Base-by-base conservation (phyloP, 2,113 vertebrate genomes). In the Pterocles gutturalis region DNA sequence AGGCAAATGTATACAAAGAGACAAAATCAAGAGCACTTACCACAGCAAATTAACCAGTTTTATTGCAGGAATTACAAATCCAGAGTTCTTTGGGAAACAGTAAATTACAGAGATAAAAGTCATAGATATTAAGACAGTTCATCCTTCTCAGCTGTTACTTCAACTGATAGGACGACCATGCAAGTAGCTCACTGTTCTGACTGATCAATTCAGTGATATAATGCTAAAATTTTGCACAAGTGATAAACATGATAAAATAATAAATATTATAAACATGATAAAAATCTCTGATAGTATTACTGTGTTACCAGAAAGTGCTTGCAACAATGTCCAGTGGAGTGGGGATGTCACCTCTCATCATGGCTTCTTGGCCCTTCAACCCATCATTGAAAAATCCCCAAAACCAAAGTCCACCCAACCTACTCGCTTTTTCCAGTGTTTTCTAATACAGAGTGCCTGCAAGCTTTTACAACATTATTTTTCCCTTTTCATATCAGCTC, bases 401-500 rank as follows among this genome's bases (percentile, higher is more conserved):
- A 36, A 61, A 65, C 16, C 24, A 75, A 70, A 80, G 17, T 17
- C 25, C 34, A 73, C 25, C 28, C 11, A 33, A 80, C 84, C 22
- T 34, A 66, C 7, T 61, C 13, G 7, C 29, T 48, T 88, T 38
- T 67, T 31, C 36, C 36, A 79, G 14, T 17, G 18, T 3, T 10
- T 29, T 12, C 19, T 80, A 38, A 8, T 10, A 19, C 22, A 31
- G 13, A 41, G 11, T 4, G 5, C 2, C 29, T 13, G 1, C 11
- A 67, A 48, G 41, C 53, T 60, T 54, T 86, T 73, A 17, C 8
- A 17, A 29, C 11, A 4, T 70, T 83, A 31, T 67, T 79, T 75
- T 43, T 6, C 8, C 53, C 19, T 3, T 94, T 92, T 24, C 38
- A 15, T 87, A 92, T 90, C 94, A 98, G 97, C 13, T 57, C 58